Percentiles rank a stretch among this genome's conserved stretches.
Evolutionary conservation across 1,140 invertebrate genomes (phyloP).

Genomic region (Orius insidiosus): DNA sequence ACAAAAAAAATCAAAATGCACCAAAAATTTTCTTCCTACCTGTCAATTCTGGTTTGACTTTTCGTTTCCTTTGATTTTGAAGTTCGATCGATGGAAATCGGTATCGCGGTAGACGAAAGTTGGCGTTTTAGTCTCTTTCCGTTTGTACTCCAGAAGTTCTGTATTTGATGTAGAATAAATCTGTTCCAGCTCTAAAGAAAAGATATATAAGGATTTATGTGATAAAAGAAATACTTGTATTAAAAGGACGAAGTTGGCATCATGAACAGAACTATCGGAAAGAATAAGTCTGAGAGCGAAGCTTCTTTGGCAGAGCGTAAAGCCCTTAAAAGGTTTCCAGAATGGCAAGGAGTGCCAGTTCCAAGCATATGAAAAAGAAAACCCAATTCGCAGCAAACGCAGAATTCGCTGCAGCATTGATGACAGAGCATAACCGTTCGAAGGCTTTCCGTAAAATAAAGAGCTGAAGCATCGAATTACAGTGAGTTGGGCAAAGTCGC

Average conservation of each 20-base stretch:
- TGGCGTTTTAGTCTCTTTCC: slow-evolving; percentile 27
- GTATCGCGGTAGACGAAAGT: slow-evolving; percentile 39
- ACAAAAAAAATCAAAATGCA: slow-evolving; percentile 9
- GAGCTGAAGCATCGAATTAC: slow-evolving; percentile 79
- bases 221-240: slow-evolving; percentile 53
- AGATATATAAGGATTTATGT: slow-evolving; percentile 12
- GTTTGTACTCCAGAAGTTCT: slow-evolving; percentile 56
- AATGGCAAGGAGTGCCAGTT: slow-evolving; percentile 53
- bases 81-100: slow-evolving; percentile 34
- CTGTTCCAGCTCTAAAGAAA: slow-evolving; percentile 73
- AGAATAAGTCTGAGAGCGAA: slow-evolving; percentile 71
- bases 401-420: slow-evolving; percentile 75
- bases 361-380: slow-evolving; percentile 91
- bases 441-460: slow-evolving; percentile 58
- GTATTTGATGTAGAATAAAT: slow-evolving; percentile 87
- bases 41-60: slow-evolving; percentile 13
- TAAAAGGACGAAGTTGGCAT: slow-evolving; percentile 58
- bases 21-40: slow-evolving; percentile 1
- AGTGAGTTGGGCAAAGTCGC: slow-evolving; percentile 86
- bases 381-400: slow-evolving; percentile 81
- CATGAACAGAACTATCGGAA: slow-evolving; percentile 40
- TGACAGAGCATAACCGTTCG: slow-evolving; percentile 55
- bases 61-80: slow-evolving; percentile 20
- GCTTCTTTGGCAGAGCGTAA: slow-evolving; percentile 87
- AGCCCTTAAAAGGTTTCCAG: slow-evolving; percentile 67